Conservation (phyloP, 2,888 invertebrate genomes). For the Lordiphosa fenestrarum region DNA sequence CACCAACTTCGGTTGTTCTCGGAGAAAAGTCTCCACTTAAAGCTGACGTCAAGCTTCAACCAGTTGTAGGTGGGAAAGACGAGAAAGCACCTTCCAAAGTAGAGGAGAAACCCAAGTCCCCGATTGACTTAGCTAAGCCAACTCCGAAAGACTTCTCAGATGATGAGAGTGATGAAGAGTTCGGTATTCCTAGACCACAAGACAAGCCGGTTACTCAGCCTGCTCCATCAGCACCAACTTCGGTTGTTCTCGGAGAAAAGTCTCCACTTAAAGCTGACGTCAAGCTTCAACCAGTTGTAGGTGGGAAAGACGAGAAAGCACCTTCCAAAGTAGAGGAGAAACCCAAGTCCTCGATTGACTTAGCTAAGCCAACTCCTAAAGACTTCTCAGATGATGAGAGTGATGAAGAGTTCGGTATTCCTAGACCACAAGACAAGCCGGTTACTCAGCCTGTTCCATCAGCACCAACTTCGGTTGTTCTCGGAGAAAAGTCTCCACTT, state of each 20-base stretch:
- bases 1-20: neutral
- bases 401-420: slow-evolving; percentile 1
- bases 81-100: slow-evolving; percentile 1
- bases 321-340: no score
- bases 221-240: no score
- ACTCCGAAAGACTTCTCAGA: neutral
- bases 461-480: neutral
- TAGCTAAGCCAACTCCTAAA: neutral
- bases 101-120: slow-evolving; percentile 5
- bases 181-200: slow-evolving; percentile 1
- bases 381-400: slow-evolving; percentile 2
- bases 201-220: no score
- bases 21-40: slow-evolving; percentile 1
- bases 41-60: neutral
- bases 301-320: no score
- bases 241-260: no score
- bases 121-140: neutral
- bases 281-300: neutral
- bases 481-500: neutral
- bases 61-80: neutral
- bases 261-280: no score
- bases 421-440: slow-evolving; percentile 3
- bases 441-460: slow-evolving; percentile 2
- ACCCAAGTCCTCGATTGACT: slow-evolving; percentile 8
- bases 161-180: slow-evolving; percentile 22